Evolutionary conservation across 2,113 vertebrate genomes (phyloP).

Genomic region (Ascaphus truei): DNA sequence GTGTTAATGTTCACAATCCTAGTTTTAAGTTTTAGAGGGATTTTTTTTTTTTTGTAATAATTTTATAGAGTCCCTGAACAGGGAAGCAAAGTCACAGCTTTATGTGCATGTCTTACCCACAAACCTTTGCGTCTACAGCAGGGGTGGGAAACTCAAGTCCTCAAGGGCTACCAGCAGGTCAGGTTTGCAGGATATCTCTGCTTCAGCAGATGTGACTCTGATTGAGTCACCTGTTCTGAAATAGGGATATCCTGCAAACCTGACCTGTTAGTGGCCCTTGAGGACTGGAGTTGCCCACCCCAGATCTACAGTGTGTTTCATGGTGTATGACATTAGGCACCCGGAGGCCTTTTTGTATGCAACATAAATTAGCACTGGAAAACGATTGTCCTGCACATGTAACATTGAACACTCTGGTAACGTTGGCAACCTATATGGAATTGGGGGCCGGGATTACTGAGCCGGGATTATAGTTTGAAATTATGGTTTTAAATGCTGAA

Average conservation of each 20-base stretch:
- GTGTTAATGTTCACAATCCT: conserved; percentile 42
- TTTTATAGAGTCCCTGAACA: neutral
- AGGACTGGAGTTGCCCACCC: no score
- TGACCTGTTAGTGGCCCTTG: no score
- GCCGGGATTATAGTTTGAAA: conserved; percentile 4
- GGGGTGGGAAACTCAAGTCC: no score
- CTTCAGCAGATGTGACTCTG: no score
- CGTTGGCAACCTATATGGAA: conserved; percentile 36
- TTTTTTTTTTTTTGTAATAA: neutral
- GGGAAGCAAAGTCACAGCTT: neutral
- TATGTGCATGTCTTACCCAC: conserved; percentile 29
- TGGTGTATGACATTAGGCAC: neutral
- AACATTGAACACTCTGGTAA: conserved; percentile 49
- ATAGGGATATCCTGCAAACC: no score
- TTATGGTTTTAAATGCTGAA: conserved; percentile 24
- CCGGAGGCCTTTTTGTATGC: neutral
- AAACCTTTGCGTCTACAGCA: neutral
- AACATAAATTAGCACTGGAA: conserved; percentile 10
- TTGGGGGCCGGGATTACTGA: conserved; percentile 26
- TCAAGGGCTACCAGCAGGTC: no score
- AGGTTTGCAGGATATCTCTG: no score
- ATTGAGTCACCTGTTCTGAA: no score
- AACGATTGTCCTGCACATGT: neutral
- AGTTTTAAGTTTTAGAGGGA: conserved; percentile 32
- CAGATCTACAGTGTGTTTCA: conserved; percentile 5